phyloP scores from a whole-genome alignment of 2,888 invertebrate species.

The Yponomeuta cagnagella region DNA sequence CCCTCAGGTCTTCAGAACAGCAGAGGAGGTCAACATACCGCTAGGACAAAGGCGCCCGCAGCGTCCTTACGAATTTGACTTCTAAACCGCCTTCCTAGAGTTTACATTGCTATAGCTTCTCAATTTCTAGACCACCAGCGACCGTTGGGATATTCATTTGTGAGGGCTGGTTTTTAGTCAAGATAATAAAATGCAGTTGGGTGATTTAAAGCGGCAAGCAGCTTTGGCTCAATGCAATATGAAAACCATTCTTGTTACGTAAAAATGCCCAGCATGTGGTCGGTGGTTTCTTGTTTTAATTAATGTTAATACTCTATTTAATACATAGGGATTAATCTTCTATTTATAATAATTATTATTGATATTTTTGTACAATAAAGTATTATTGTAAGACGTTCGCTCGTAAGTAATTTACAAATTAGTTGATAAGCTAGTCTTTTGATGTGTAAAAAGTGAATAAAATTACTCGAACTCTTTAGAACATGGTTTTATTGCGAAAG shows the following conservation, averaged over 20 bases:
- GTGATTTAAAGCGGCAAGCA: too few relatives aligned
- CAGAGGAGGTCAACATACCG: slow-evolving; percentile 92
- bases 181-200: too few relatives aligned
- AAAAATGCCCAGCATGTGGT: not conserved
- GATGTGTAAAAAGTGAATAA: slow-evolving; percentile 40
- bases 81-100: slow-evolving; percentile 35
- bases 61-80: slow-evolving; percentile 65
- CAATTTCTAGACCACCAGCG: not conserved
- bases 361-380: slow-evolving; percentile 56
- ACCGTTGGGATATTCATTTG: not conserved
- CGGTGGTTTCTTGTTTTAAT: not conserved
- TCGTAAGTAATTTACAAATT: slow-evolving; percentile 64
- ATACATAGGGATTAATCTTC: not conserved
- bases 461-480: slow-evolving; percentile 20
- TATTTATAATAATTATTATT: slow-evolving; percentile 32
- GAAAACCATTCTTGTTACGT: too few relatives aligned
- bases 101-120: not conserved
- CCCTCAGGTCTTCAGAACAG: slow-evolving; percentile 85
- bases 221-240: too few relatives aligned
- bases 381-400: slow-evolving; percentile 26
- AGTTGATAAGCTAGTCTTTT: slow-evolving; percentile 71
- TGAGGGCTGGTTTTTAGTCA: not conserved
- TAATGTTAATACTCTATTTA: slow-evolving; percentile 20
- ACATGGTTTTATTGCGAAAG: not conserved
- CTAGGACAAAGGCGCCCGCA: slow-evolving; percentile 86